Percentiles rank a stretch among this genome's conserved stretches.
Evolutionary conservation across 2,113 vertebrate species (phyloP).

Genomic region (Apodemus sylvaticus): DNA sequence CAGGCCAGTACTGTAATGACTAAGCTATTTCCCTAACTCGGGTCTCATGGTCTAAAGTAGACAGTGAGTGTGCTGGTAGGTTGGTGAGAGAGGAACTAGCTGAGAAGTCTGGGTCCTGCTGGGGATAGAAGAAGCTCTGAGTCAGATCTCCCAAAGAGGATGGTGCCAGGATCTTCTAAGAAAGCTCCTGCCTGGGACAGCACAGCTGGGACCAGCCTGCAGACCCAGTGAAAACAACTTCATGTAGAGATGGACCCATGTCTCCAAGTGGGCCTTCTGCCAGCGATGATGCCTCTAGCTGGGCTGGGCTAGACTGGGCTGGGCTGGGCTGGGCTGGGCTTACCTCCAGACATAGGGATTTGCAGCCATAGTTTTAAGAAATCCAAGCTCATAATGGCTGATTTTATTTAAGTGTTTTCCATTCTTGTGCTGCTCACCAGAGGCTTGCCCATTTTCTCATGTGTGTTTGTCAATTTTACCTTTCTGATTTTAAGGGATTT

Average conservation of each 20-base stretch:
- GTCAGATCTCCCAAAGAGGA: background rate
- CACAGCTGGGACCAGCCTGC: background rate
- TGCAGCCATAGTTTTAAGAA: background rate
- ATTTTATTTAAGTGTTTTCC: background rate
- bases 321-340: background rate
- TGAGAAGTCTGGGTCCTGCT: background rate
- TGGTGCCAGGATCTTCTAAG: background rate
- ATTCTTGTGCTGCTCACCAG: background rate
- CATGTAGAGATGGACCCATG: background rate
- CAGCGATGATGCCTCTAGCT: background rate
- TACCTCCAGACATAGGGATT: background rate
- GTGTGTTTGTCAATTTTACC: background rate
- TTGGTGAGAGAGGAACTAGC: background rate
- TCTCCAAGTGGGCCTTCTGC: background rate
- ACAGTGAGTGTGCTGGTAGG: too few relatives aligned
- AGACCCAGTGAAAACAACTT: background rate
- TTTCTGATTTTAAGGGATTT: conserved; percentile 5
- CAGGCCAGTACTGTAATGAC: too few relatives aligned
- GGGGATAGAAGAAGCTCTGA: background rate
- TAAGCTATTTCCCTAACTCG: background rate
- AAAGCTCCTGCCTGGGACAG: background rate
- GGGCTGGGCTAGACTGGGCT: too few relatives aligned
- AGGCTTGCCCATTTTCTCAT: background rate
- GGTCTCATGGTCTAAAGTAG: background rate
- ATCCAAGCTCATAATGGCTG: background rate